phyloP scores from a whole-genome alignment of 2,888 invertebrate species.

The Cecidostiba fungosa region DNA sequence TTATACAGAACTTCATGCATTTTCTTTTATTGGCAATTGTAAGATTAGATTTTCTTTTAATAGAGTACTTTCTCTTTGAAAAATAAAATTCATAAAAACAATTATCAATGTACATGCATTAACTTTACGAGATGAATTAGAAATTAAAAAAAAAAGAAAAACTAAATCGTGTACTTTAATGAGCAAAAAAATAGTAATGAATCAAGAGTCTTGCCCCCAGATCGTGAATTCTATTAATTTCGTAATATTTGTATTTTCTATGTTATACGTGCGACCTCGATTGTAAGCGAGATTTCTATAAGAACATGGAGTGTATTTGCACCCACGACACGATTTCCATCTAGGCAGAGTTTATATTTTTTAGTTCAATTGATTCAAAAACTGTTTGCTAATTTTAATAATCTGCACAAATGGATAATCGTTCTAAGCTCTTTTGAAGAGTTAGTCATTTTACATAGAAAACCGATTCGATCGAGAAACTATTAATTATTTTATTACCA shows the following conservation, averaged over 20 bases:
- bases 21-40: constrained; percentile 10
- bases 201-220: constrained; percentile 43
- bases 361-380: background rate
- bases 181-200: constrained; percentile 20
- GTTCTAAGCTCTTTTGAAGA: constrained; percentile 29
- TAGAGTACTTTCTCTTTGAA: constrained; percentile 19
- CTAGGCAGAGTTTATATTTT: background rate
- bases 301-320: constrained; percentile 17
- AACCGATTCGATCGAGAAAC: constrained; percentile 55
- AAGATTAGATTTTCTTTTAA: background rate
- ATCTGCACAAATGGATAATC: constrained; percentile 42
- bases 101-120: constrained; percentile 50
- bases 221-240: constrained; percentile 34
- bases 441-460: constrained; percentile 60
- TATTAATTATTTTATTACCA: constrained; percentile 2
- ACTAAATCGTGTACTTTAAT: constrained; percentile 6
- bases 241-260: constrained; percentile 22
- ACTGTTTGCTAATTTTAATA: background rate
- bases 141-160: constrained; percentile 13
- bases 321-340: constrained; percentile 49
- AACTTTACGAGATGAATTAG: constrained; percentile 31
- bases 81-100: constrained; percentile 13
- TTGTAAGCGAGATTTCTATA: constrained; percentile 28
- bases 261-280: constrained; percentile 36
- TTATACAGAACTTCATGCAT: constrained; percentile 38